These are phyloP conservation scores for Xyliphius kryptos DNA, from an alignment of 2,113 vertebrate species.

Conservation along the genomic window DNA sequence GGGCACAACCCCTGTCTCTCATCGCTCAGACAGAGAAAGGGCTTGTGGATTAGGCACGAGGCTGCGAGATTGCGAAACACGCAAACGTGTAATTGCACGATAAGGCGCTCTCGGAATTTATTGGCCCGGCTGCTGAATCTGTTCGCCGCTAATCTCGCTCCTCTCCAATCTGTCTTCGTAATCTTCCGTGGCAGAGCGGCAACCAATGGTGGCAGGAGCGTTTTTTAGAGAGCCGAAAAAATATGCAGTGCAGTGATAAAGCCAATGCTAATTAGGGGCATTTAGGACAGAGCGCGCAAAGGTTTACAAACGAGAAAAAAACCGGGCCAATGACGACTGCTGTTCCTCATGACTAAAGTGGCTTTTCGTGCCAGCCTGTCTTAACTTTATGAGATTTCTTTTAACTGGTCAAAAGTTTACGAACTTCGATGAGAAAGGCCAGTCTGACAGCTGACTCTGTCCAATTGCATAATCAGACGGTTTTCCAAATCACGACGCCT, in stretches of 20 bases:
- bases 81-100: conserved; percentile 88
- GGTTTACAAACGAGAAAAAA: conserved; percentile 71
- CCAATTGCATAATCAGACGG: no score
- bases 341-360: conserved; percentile 72
- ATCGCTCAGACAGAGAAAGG: neutral
- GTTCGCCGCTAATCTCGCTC: conserved; percentile 94
- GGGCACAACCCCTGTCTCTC: conserved; percentile 70
- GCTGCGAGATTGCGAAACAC: conserved; percentile 92
- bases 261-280: conserved; percentile 96
- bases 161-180: conserved; percentile 98
- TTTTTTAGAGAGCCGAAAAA: conserved; percentile 85
- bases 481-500: no score
- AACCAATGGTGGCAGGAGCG: conserved; percentile 83
- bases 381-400: conserved; percentile 66
- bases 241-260: conserved; percentile 95
- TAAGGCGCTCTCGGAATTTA: conserved; percentile 95
- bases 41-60: conserved; percentile 81
- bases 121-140: conserved; percentile 96
- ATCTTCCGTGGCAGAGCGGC: conserved; percentile 93
- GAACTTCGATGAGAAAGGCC: conserved; percentile 71
- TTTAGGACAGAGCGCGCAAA: conserved; percentile 91
- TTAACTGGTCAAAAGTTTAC: conserved; percentile 78
- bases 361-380: conserved; percentile 68
- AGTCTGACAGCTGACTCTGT: no score
- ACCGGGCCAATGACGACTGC: conserved; percentile 67